These are phyloP conservation scores for Hassar affinis DNA, from an alignment of 2,113 vertebrate species.

Conservation along the genomic window DNA sequence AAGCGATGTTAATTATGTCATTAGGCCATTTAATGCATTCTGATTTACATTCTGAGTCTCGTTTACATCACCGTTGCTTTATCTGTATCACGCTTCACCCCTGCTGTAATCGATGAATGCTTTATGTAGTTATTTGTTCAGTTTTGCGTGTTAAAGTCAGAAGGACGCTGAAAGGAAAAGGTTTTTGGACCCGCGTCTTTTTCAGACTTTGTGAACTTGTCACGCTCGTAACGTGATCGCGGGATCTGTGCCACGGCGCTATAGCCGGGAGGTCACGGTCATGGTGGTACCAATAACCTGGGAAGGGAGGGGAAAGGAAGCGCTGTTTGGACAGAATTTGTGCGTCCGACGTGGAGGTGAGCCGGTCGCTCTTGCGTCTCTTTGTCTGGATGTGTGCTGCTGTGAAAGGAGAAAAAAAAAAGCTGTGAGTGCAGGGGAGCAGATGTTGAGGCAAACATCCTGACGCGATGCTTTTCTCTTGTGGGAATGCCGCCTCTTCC, in stretches of 20 bases:
- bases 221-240: not conserved
- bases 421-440: constrained; percentile 85
- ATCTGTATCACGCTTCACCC: not conserved
- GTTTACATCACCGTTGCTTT: not conserved
- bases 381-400: constrained; percentile 93
- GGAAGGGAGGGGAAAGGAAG: no score
- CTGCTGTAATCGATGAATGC: not conserved
- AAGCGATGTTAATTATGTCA: not conserved
- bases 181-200: no score
- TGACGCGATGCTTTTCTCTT: constrained; percentile 89
- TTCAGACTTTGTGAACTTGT: not conserved
- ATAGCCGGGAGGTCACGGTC: not conserved
- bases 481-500: constrained; percentile 88
- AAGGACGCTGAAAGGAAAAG: not conserved
- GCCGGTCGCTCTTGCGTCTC: constrained; percentile 78
- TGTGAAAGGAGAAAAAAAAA: constrained; percentile 63
- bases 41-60: not conserved
- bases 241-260: no score
- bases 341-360: constrained; percentile 71
- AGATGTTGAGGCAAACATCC: constrained; percentile 98
- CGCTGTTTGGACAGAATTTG: constrained; percentile 61
- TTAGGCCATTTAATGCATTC: not conserved
- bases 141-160: not conserved
- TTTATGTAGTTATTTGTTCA: not conserved
- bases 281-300: not conserved